These are phyloP conservation scores for Scolanthus callimorphus DNA, from an alignment of 92 coral and sea anemone genomes.

Conservation along the genomic window DNA sequence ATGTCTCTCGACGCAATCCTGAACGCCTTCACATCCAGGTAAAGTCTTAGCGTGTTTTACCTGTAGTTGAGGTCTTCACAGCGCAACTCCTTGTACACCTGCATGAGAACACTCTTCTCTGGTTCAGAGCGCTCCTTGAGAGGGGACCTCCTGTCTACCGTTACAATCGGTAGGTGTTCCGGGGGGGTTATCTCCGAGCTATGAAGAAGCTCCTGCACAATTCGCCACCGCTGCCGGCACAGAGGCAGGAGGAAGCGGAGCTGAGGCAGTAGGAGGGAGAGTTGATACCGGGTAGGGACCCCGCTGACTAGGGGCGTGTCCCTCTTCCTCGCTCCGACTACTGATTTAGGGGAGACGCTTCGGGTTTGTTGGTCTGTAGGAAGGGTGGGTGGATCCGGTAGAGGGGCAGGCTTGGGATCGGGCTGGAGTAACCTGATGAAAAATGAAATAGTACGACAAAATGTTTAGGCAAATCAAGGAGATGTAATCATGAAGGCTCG, in stretches of 20 bases:
- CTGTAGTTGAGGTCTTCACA: constrained; percentile 86
- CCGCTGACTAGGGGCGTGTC: not conserved
- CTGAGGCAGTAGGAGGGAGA: constrained; percentile 64
- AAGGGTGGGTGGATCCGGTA: no score
- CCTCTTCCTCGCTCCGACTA: no score
- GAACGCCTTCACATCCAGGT: no score
- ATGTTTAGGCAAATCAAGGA: no score
- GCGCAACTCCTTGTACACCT: constrained; percentile 71
- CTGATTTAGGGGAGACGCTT: no score
- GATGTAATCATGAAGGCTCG: no score
- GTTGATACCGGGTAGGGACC: constrained; percentile 43
- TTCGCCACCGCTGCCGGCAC: constrained; percentile 90
- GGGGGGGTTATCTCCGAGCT: constrained; percentile 85
- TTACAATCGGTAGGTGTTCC: constrained; percentile 85
- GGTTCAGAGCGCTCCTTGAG: constrained; percentile 59
- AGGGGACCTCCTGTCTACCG: constrained; percentile 82
- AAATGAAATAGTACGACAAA: no score
- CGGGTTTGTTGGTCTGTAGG: no score
- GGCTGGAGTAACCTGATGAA: no score
- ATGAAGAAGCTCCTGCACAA: constrained; percentile 75
- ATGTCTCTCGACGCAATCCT: not conserved
- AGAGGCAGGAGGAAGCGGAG: constrained; percentile 86
- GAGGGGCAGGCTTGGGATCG: no score
- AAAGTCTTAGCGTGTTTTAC: no score
- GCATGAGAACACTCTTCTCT: constrained; percentile 69